Percentiles rank a stretch among this genome's conserved stretches.
Conservation (phyloP, 2,888 invertebrate genomes). For the Nephrotoma guestfalica region DNA sequence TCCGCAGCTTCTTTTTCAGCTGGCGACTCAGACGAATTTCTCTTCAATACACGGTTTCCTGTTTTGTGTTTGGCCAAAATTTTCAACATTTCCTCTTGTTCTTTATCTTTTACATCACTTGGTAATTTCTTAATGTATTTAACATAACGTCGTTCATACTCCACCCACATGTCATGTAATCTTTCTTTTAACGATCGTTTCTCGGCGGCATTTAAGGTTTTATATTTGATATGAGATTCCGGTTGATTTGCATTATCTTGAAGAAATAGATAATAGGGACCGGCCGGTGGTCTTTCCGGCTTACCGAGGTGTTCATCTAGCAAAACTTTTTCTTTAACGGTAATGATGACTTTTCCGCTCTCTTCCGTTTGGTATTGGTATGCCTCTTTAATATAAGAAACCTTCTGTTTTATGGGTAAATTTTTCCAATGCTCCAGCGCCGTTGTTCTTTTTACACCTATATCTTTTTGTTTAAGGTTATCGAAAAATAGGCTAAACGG, state of each 20-base stretch:
- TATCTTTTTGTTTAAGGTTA: neutral
- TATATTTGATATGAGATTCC: neutral
- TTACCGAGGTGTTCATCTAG: neutral
- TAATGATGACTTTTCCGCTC: neutral
- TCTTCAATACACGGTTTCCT: too few relatives aligned
- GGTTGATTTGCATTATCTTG: neutral
- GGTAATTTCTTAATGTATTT: neutral
- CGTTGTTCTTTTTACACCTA: neutral
- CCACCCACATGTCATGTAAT: neutral
- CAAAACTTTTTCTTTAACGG: neutral
- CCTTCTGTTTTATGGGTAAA: neutral
- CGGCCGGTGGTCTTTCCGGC: neutral
- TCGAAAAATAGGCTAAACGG: neutral
- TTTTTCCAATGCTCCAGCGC: neutral
- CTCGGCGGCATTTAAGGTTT: neutral
- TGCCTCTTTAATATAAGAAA: neutral
- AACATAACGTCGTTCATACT: neutral
- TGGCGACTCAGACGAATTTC: neutral
- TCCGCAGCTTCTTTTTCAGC: neutral
- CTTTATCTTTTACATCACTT: neutral
- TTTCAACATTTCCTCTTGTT: neutral
- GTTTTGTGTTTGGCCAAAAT: neutral
- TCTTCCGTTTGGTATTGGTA: neutral
- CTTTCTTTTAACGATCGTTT: neutral
- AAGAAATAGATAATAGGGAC: neutral